Evolutionary conservation across 2,888 invertebrate genomes (phyloP), one percentile per base, ranked within the genome.

Genomic region (Sinodicranocentrus sp.): DNA sequence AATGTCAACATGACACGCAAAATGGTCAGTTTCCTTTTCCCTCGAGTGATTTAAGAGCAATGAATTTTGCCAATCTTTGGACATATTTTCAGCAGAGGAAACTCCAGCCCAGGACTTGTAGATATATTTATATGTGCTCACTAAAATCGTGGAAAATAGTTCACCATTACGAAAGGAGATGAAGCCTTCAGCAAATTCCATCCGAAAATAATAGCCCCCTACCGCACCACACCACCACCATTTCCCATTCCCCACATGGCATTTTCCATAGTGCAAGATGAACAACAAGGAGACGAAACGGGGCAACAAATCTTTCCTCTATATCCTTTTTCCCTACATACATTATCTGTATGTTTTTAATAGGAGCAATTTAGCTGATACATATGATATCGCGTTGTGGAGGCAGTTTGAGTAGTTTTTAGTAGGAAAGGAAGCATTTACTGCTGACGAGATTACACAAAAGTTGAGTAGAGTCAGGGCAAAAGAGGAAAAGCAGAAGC

Each of bases 21-120:
- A 77, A 77, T 67, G 77, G 77, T 59, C 68, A 77, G 67, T 68
- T 77, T 77, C 77, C 77, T 57, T 28, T 44, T 43, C 59, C 59
- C 77, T 68, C 43, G 67, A 67, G 77, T 77, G 77, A 77, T 77
- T 77, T 77, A 68, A 23, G 77, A 59, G 77, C 77, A 67, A 77
- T 77, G 77, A 77, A 77, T 77, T 77, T 77, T 57, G 77, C 77
- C 77, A 77, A 77, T 77, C 77, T 68, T 77, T 63, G n/a, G 59
- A 59, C 59, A 59, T 25, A 25, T 59, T 15, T 59, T 13, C 6
- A 13, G 13, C 8, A 39, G 13, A 39, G 39, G 39, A 13, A 39
- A n/a, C n/a, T n/a, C n/a, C n/a, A n/a, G n/a, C n/a, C n/a, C n/a
- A n/a, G n/a, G n/a, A n/a, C n/a, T n/a, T n/a, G n/a, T n/a, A n/a